These are phyloP conservation scores for Heteromormyrus szaboi DNA, from an alignment of 2,797 vertebrate species.

Conservation along the genomic window DNA sequence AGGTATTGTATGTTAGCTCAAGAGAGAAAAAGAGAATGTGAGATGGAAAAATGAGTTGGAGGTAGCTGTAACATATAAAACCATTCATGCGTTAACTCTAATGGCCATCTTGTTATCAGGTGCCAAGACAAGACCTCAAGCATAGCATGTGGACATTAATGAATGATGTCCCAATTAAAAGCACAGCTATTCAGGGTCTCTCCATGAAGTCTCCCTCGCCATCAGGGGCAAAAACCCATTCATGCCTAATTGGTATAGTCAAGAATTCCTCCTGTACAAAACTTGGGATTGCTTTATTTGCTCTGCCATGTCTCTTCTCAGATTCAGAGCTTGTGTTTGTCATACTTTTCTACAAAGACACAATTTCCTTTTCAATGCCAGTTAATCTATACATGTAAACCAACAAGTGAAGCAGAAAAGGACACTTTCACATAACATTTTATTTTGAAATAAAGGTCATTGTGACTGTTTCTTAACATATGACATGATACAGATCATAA, in stretches of 20 bases:
- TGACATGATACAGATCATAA: neutral
- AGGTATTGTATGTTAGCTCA: neutral
- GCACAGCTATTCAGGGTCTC: slow-evolving; percentile 34
- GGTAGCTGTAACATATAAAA: neutral
- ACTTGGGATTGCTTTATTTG: slow-evolving; percentile 34
- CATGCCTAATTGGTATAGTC: slow-evolving; percentile 43
- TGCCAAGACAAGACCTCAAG: slow-evolving; percentile 14
- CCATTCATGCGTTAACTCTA: neutral
- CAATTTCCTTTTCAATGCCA: neutral
- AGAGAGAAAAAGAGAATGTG: neutral
- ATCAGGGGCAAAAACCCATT: slow-evolving; percentile 34
- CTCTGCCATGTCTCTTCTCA: slow-evolving; percentile 23
- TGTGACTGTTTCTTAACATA: neutral
- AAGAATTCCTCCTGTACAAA: slow-evolving; percentile 40
- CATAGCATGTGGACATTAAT: slow-evolving; percentile 12
- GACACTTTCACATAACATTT: neutral
- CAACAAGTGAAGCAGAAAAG: neutral
- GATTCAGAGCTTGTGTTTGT: neutral
- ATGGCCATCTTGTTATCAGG: neutral
- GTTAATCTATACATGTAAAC: neutral
- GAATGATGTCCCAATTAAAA: slow-evolving; percentile 40
- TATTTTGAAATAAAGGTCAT: neutral
- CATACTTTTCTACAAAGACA: neutral
- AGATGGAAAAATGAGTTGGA: neutral
- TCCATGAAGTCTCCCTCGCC: slow-evolving; percentile 29